These are phyloP conservation scores for Drosophila helvetica DNA, from an alignment of 2,888 invertebrate genomes.

Conservation along the genomic window DNA sequence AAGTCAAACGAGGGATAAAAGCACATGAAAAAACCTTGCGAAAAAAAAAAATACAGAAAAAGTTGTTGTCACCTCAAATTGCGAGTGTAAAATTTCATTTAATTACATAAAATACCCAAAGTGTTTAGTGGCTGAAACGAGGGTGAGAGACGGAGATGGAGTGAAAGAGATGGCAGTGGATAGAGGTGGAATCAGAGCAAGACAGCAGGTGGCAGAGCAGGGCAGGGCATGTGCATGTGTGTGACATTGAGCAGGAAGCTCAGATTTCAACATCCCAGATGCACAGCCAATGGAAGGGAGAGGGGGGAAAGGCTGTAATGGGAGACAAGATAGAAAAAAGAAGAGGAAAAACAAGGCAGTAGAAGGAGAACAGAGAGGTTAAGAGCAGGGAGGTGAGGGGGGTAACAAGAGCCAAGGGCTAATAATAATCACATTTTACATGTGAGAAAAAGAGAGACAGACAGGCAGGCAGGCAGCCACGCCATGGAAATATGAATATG, in stretches of 20 bases:
- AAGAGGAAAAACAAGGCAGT: conserved; percentile 1
- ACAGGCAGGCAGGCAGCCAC: conserved; percentile 57
- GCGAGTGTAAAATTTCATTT: conserved; percentile 75
- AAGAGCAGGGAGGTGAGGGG: neutral
- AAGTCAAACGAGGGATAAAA: neutral
- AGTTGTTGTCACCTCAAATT: conserved; percentile 25
- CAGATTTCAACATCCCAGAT: conserved; percentile 70
- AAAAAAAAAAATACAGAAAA: conserved; percentile 26
- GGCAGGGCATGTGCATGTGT: conserved; percentile 11
- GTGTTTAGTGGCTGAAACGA: conserved; percentile 58
- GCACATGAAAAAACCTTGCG: conserved; percentile 3
- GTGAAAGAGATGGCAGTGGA: neutral
- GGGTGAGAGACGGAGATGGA: neutral
- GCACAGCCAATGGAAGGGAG: conserved; percentile 31
- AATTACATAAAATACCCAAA: conserved; percentile 73
- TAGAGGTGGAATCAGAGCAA: conserved; percentile 4
- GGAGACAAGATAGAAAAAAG: conserved; percentile 44
- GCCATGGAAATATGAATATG: conserved; percentile 73
- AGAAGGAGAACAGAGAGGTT: neutral
- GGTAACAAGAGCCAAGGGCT: conserved; percentile 45
- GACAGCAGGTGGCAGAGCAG: neutral
- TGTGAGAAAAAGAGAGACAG: conserved; percentile 59
- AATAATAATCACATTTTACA: conserved; percentile 70
- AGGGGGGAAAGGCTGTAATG: conserved; percentile 51
- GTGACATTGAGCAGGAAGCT: conserved; percentile 76